Evolutionary conservation across 92 coral and sea anemone genomes (phyloP).

Genomic region (Metridium senile): DNA sequence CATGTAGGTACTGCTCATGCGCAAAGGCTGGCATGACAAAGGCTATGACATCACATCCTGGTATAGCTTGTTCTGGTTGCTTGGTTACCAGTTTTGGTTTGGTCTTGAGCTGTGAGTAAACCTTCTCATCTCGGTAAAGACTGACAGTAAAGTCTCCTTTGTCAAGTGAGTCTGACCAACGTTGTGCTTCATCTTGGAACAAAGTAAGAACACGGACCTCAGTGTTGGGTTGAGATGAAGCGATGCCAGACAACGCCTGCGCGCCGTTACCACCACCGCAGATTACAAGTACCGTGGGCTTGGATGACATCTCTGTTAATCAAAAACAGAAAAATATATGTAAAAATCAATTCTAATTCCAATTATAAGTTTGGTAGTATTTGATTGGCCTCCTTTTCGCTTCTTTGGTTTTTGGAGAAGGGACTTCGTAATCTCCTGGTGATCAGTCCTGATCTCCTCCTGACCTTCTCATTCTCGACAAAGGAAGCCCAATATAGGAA

Average conservation of each 20-base stretch:
- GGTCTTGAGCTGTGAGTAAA: constrained; percentile 21
- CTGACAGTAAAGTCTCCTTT: constrained; percentile 44
- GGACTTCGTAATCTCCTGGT: too few species aligned
- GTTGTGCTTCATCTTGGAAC: constrained; percentile 60
- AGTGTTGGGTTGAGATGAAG: constrained; percentile 55
- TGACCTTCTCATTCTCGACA: too few species aligned
- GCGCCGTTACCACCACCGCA: constrained; percentile 65
- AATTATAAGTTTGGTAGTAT: too few species aligned
- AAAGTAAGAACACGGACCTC: constrained; percentile 53
- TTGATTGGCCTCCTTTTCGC: too few species aligned
- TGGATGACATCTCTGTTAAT: constrained; percentile 14
- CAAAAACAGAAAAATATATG: too few species aligned
- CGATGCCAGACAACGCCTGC: constrained; percentile 63
- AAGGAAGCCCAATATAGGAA: too few species aligned
- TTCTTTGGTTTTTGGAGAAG: too few species aligned
- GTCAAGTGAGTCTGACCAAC: constrained; percentile 51
- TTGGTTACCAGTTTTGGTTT: constrained; percentile 61
- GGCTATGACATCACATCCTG: constrained; percentile 68
- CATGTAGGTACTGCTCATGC: constrained; percentile 55
- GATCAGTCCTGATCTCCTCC: too few species aligned
- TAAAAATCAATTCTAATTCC: too few species aligned
- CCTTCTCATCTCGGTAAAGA: constrained; percentile 29
- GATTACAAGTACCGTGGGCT: constrained; percentile 36
- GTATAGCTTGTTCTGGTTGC: constrained; percentile 62
- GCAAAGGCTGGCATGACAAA: constrained; percentile 72